Percentiles rank a stretch among this genome's conserved stretches.
These are phyloP conservation scores for Rana temporaria DNA, from an alignment of 2,113 vertebrate species.

Conservation along the genomic window DNA sequence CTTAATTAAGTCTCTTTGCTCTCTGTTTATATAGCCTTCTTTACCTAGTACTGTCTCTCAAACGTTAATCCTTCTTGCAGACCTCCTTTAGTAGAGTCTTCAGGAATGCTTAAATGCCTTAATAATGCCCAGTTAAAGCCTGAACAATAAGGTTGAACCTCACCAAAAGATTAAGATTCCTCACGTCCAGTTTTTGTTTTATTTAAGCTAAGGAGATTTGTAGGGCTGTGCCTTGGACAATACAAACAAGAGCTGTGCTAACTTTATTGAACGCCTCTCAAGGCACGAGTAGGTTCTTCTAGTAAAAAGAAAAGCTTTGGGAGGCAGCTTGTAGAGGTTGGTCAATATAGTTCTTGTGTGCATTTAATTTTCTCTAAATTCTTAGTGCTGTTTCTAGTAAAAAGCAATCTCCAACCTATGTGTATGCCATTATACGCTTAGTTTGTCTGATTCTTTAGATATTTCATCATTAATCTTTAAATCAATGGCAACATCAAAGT, in stretches of 20 bases:
- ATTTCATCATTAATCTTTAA: no score
- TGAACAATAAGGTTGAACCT: slow-evolving; percentile 45
- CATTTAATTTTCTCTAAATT: slow-evolving; percentile 59
- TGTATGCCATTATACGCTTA: neutral
- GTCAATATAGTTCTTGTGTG: slow-evolving; percentile 54
- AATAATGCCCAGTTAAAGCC: slow-evolving; percentile 5
- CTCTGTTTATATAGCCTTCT: neutral
- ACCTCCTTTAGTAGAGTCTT: slow-evolving; percentile 20
- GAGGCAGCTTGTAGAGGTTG: slow-evolving; percentile 55
- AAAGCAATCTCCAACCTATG: slow-evolving; percentile 47
- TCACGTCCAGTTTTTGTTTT: slow-evolving; percentile 56
- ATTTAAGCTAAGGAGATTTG: slow-evolving; percentile 60
- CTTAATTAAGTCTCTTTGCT: neutral
- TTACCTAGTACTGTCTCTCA: slow-evolving; percentile 25
- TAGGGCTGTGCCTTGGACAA: slow-evolving; percentile 55
- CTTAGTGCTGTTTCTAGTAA: slow-evolving; percentile 1
- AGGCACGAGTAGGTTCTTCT: slow-evolving; percentile 55
- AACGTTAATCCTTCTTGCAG: slow-evolving; percentile 50
- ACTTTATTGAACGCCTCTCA: slow-evolving; percentile 50
- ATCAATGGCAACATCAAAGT: no score
- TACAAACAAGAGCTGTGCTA: slow-evolving; percentile 53
- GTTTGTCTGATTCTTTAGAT: no score
- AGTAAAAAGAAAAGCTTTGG: slow-evolving; percentile 59
- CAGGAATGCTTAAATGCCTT: slow-evolving; percentile 47
- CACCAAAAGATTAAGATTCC: slow-evolving; percentile 45